These are phyloP conservation scores for Sinocyclocheilus rhinocerous DNA, from an alignment of 2,113 vertebrate species.

Conservation along the genomic window DNA sequence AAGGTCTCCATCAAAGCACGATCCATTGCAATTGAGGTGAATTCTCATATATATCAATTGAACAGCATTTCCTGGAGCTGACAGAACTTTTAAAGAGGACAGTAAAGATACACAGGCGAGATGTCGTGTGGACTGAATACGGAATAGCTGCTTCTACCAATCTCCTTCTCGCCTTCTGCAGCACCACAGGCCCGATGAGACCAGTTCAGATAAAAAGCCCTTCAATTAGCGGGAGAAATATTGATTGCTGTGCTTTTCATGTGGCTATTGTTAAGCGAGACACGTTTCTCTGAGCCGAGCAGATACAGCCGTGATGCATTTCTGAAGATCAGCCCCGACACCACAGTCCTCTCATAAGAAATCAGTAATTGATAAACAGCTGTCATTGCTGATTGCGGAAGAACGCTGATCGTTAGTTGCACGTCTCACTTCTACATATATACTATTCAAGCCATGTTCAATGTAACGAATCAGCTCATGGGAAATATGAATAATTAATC, in stretches of 20 bases:
- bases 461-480: no score
- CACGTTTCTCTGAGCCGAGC: conserved; percentile 67
- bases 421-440: conserved; percentile 2
- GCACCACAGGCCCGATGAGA: conserved; percentile 67
- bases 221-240: conserved; percentile 80
- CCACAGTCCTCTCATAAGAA: conserved; percentile 73
- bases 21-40: conserved; percentile 50
- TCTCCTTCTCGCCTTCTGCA: conserved; percentile 61
- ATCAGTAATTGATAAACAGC: conserved; percentile 64
- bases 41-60: conserved; percentile 66
- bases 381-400: conserved; percentile 37
- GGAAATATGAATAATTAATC: no score
- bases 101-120: conserved; percentile 57
- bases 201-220: conserved; percentile 75
- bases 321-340: conserved; percentile 62
- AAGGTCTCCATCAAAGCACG: not conserved
- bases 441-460: not conserved
- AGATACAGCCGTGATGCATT: conserved; percentile 66
- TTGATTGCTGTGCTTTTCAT: conserved; percentile 80
- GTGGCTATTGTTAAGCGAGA: conserved; percentile 70
- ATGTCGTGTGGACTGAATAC: conserved; percentile 61
- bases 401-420: not conserved
- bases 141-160: conserved; percentile 57
- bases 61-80: conserved; percentile 57
- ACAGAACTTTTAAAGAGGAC: conserved; percentile 66